Conservation (phyloP, 2,888 invertebrate species). For the Meiosimyza decipiens region DNA sequence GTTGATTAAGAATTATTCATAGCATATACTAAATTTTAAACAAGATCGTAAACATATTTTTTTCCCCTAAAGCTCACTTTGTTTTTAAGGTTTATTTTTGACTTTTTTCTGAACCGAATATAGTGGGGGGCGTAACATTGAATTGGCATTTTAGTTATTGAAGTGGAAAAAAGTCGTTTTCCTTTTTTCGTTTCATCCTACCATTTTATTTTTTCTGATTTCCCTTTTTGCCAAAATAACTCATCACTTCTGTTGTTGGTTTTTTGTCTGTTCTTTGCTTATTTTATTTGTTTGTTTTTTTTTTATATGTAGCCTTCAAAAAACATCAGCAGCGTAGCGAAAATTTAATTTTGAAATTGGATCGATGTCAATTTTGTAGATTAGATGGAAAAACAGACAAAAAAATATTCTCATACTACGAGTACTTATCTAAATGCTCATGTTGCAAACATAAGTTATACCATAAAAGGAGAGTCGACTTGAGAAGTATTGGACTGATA, state of each 20-base stretch:
- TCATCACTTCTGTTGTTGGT: constrained; percentile 26
- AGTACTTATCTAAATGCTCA: too few relatives aligned
- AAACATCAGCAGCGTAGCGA: constrained; percentile 50
- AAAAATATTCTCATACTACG: too few relatives aligned
- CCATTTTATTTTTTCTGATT: constrained; percentile 44
- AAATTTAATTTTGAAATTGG: constrained; percentile 67
- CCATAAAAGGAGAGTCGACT: too few relatives aligned
- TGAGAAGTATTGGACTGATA: too few relatives aligned
- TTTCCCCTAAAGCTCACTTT: constrained; percentile 39
- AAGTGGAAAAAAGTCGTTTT: constrained; percentile 60
- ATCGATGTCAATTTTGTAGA: constrained; percentile 63
- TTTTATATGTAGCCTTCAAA: constrained; percentile 46
- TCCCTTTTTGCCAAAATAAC: constrained; percentile 23
- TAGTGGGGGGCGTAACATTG: constrained; percentile 28
- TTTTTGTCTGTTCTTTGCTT: constrained; percentile 13
- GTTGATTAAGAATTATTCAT: too few relatives aligned
- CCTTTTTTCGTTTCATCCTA: constrained; percentile 41
- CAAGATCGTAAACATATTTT: background rate
- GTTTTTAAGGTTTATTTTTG: constrained; percentile 6
- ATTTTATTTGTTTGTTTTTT: constrained; percentile 39
- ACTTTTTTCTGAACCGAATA: too few relatives aligned
- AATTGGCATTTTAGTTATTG: constrained; percentile 62
- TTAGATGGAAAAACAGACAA: constrained; percentile 46
- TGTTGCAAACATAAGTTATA: too few relatives aligned
- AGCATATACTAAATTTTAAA: too few relatives aligned